Evolutionary conservation across 2,797 vertebrate species (phyloP), one percentile per base, ranked within the genome.

Genomic region (Helostoma temminkii): DNA sequence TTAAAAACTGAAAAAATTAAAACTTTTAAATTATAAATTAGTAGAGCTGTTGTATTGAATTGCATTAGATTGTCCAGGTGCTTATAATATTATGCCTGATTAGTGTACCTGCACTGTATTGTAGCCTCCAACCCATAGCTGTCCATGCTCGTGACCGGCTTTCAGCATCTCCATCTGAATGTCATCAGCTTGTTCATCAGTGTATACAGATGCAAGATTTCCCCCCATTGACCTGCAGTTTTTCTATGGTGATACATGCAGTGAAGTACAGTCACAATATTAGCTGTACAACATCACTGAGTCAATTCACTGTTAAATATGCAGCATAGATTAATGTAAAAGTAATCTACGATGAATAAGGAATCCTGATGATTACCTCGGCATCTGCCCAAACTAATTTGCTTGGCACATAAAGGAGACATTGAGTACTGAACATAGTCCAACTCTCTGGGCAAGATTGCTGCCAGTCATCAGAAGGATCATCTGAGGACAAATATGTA

Each of bases 101-200:
- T n/a, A n/a, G n/a, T n/a, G n/a, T n/a, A n/a, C n/a, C n/a, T n/a
- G n/a, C n/a, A n/a, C n/a, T n/a, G n/a, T n/a, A n/a, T 26, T 67
- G 18, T 32, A 10, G 0, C 65, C 65, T 50, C 46, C 54, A 39
- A 67, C 65, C 54, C 65, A 67, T 14, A 67, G 26, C 7, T 6
- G 36, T 32, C 25, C 16, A 10, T 3, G 8, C 16, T n/a, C 9
- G 42, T n/a, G 6, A 6, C 54, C 54, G 12, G 11, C 21, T 14
- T 0, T 8, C 1, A 30, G 10, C 26, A 58, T 4, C 65, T 49
- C 36, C 0, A 11, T 1, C 1, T n/a, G 18, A 11, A 67, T 49
- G 15, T 67, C 45, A 1, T 0, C 0, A 22, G 26, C 19, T 21
- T 49, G 25, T 1, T 0, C 1, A 3, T 0, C 5, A 4, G 0